phyloP scores from a whole-genome alignment of 2,888 invertebrate genomes.

The Maniola hyperantus region DNA sequence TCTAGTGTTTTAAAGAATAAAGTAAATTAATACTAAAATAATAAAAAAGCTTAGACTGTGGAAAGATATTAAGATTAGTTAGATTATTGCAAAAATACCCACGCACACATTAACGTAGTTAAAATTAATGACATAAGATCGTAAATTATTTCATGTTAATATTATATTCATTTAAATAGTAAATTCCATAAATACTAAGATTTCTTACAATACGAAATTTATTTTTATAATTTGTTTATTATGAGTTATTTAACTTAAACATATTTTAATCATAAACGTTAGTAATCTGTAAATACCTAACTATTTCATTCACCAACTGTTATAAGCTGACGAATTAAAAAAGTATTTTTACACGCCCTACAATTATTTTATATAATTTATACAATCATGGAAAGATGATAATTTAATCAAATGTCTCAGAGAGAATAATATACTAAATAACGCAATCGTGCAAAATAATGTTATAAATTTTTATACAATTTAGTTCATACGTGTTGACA shows the following conservation, averaged over 20 bases:
- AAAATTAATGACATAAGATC: slow-evolving; percentile 41
- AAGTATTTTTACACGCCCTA: slow-evolving; percentile 3
- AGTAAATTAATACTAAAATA: slow-evolving; percentile 42
- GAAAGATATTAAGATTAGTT: slow-evolving; percentile 47
- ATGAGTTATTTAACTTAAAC: background rate
- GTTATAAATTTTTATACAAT: slow-evolving; percentile 11
- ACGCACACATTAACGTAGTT: slow-evolving; percentile 62
- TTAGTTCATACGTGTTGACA: background rate
- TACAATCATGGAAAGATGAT: background rate
- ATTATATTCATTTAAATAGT: slow-evolving; percentile 19
- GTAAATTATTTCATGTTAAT: slow-evolving; percentile 38
- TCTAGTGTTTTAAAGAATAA: slow-evolving; percentile 37
- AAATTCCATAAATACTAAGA: slow-evolving; percentile 3
- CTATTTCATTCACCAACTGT: background rate
- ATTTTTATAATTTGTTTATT: slow-evolving; percentile 3
- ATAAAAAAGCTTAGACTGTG: slow-evolving; percentile 62
- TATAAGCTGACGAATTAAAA: slow-evolving; percentile 1
- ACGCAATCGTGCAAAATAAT: slow-evolving; percentile 2
- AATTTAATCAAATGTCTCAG: background rate
- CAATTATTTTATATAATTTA: slow-evolving; percentile 15
- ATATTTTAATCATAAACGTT: background rate
- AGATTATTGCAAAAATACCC: slow-evolving; percentile 59
- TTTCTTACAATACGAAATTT: background rate
- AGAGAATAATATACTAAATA: slow-evolving; percentile 12
- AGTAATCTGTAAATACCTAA: slow-evolving; percentile 5